A percentile compares a stretch with the other conserved stretches of the same genome.
phyloP scores from a whole-genome alignment of 2,113 vertebrate species.

The Nymphicus hollandicus region DNA sequence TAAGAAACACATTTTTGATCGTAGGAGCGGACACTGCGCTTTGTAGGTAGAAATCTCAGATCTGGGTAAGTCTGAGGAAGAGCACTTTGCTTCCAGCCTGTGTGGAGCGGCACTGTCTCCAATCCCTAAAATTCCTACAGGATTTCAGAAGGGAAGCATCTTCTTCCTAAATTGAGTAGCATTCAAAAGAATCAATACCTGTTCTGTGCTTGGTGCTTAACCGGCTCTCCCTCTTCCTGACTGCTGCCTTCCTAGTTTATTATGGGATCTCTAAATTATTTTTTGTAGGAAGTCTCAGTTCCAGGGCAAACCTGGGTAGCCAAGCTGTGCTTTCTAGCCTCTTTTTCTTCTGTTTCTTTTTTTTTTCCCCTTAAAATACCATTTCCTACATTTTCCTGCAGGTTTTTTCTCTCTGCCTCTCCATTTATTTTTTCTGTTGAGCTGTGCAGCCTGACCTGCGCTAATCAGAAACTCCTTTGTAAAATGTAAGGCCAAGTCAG shows the following conservation, averaged over 20 bases:
- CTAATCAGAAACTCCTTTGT: slow-evolving; percentile 43
- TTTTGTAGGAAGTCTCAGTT: neutral
- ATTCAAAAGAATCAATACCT: slow-evolving; percentile 51
- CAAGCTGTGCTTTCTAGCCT: neutral
- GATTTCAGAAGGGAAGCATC: slow-evolving; percentile 45
- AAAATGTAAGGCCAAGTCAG: neutral
- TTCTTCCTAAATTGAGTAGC: slow-evolving; percentile 21
- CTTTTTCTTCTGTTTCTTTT: neutral
- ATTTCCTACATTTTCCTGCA: neutral
- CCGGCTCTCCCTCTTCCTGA: slow-evolving; percentile 6
- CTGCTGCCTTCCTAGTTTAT: neutral
- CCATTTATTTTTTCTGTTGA: slow-evolving; percentile 4
- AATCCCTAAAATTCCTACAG: slow-evolving; percentile 22
- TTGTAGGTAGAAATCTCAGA: slow-evolving; percentile 44
- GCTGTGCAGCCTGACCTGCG: neutral
- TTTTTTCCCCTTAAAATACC: neutral
- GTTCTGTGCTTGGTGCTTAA: slow-evolving; percentile 39
- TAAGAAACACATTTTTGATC: slow-evolving; percentile 65
- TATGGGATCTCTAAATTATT: neutral
- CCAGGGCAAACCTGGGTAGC: neutral
- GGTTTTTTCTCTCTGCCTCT: neutral
- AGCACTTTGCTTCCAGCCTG: slow-evolving; percentile 23
- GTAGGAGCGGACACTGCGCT: neutral
- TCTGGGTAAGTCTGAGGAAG: slow-evolving; percentile 39
- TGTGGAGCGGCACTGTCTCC: neutral